A percentile compares a stretch with the other conserved stretches of the same genome.
These are phyloP conservation scores for Apamea epomidion DNA, from an alignment of 2,888 invertebrate species.

Conservation along the genomic window DNA sequence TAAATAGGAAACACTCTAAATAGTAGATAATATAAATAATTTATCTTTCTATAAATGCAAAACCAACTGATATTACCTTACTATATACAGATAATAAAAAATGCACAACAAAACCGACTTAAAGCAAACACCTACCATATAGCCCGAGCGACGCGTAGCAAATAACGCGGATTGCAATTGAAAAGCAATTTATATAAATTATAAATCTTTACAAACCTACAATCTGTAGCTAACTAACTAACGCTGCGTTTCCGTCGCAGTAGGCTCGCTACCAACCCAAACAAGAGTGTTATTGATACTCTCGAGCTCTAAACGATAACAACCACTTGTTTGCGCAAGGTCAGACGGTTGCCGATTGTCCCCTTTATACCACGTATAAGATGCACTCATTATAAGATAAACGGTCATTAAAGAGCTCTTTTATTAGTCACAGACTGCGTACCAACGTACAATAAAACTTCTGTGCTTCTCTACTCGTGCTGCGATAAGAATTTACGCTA, in stretches of 20 bases:
- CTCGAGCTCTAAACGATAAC: slow-evolving; percentile 43
- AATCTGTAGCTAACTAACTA: slow-evolving; percentile 12
- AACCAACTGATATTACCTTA: background rate
- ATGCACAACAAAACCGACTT: background rate
- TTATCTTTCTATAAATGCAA: background rate
- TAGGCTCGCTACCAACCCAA: slow-evolving; percentile 31
- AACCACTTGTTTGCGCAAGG: slow-evolving; percentile 52
- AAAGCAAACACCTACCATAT: slow-evolving; percentile 44
- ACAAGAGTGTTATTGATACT: slow-evolving; percentile 53
- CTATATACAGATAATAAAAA: background rate
- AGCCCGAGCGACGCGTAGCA: slow-evolving; percentile 13
- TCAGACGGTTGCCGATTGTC: slow-evolving; percentile 41
- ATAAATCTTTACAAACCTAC: slow-evolving; percentile 34
- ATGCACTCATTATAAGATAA: slow-evolving; percentile 38
- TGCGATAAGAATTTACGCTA: slow-evolving; percentile 43
- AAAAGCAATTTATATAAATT: slow-evolving; percentile 44
- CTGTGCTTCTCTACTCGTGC: slow-evolving; percentile 40
- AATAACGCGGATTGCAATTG: slow-evolving; percentile 37
- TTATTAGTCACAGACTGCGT: slow-evolving; percentile 33
- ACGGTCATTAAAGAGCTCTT: slow-evolving; percentile 35
- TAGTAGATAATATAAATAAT: background rate
- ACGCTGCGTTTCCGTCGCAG: slow-evolving; percentile 42
- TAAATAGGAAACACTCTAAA: background rate
- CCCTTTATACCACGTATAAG: slow-evolving; percentile 7
- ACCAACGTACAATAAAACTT: slow-evolving; percentile 24